Percentiles rank a stretch among this genome's conserved stretches.
Evolutionary conservation across 2,888 invertebrate species (phyloP).

Genomic region (Boloria selene): DNA sequence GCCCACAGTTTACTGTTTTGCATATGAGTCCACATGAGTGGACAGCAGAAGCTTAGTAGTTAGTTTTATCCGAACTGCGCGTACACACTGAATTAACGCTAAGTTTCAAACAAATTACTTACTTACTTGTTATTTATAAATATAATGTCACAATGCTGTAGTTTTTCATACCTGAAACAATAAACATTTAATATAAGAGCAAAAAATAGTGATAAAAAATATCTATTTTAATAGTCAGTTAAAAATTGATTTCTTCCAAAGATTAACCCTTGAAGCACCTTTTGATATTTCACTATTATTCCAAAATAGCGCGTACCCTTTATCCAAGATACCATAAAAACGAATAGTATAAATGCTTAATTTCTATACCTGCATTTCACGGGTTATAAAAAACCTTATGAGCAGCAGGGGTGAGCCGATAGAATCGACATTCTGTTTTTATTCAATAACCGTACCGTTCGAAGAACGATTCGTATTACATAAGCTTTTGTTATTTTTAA

Average conservation of each 20-base stretch:
- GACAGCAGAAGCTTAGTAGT: conserved; percentile 5
- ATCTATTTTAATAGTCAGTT: conserved; percentile 5
- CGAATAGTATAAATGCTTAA: conserved; percentile 48
- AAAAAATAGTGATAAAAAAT: conserved; percentile 4
- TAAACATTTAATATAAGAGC: conserved; percentile 1
- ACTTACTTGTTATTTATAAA: not conserved
- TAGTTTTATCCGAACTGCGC: conserved; percentile 4
- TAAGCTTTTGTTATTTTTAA: conserved; percentile 67
- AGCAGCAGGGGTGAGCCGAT: conserved; percentile 57
- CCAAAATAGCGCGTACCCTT: conserved; percentile 31
- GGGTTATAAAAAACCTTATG: conserved; percentile 66
- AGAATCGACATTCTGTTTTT: conserved; percentile 65
- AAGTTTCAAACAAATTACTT: not conserved
- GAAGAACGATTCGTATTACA: conserved; percentile 59
- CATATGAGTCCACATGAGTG: conserved; percentile 20
- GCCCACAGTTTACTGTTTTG: conserved; percentile 10
- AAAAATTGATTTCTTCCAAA: conserved; percentile 17
- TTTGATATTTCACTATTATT: conserved; percentile 33
- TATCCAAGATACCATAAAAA: conserved; percentile 37
- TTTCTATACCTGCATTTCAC: conserved; percentile 66
- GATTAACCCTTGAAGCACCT: conserved; percentile 21
- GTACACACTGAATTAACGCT: not conserved
- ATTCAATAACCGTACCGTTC: conserved; percentile 64
- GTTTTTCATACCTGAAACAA: not conserved
- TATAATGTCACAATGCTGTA: not conserved